Evolutionary conservation across 2,113 vertebrate species (phyloP), one percentile per base, ranked within the genome.

Genomic region (Tapirus terrestris): DNA sequence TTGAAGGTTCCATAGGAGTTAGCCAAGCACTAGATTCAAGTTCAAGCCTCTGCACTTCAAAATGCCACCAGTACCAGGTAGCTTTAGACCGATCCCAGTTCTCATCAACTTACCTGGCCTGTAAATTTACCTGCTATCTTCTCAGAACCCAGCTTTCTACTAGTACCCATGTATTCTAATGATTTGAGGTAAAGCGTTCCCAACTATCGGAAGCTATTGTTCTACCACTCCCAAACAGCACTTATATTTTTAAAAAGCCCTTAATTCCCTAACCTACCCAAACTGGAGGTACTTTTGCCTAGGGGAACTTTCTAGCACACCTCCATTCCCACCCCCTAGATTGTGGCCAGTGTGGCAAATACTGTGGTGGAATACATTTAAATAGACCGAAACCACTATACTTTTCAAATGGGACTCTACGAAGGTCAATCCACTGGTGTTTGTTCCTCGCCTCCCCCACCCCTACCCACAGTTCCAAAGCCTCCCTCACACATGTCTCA

Each of bases 101-200:
- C 33, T 53, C 31, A 45, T 48, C 9, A 68, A 86, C 43, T 23
- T n/a, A 79, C 16, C 4, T 70, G 8, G 48, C n/a, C 1, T n/a
- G 2, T 63, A 79, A 79, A 48, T 83, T 48, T 31, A 73, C 7
- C 53, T 77, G 27, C n/a, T 36, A 16, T 77, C 73, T 92, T 86
- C 53, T 94, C 45, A 33, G 65, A 91, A 76, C 21, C 68, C 18
- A 89, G n/a, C 27, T 95, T 91, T 96, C 58, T 79, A 33, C 39
- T 43, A 48, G 33, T 75, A 63, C 16, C 8, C 56, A 25, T 13
- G 11, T 82, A 7, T 75, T 96, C 73, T 88, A 84, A 36, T 81
- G 18, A 72, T 80, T 87, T 72, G 45, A 90, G 39, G 27, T 81
- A 60, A 58, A 58, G 25, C 73, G 43, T 96, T 48, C 70, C 39